Evolutionary conservation across 1,140 invertebrate genomes (phyloP), one percentile per base, ranked within the genome.

Genomic region (Eciton burchellii): DNA sequence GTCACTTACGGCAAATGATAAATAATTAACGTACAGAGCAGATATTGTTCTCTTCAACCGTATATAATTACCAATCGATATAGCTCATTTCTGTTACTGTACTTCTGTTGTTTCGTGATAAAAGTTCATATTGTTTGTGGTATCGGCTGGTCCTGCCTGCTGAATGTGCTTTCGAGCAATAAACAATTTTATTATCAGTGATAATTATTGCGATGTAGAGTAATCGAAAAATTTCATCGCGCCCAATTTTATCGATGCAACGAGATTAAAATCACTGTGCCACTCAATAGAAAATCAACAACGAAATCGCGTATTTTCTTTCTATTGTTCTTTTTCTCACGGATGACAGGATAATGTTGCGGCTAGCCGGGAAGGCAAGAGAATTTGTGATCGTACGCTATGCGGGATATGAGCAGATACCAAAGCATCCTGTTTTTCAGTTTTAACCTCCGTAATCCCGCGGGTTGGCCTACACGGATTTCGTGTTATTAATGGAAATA

Each of bases 371-470:
- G 47, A 47, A 66, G n/a, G 65, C 47, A 52, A 29, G 35, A 21
- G 60, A 83, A 86, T 86, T 87, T 83, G 47, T 79, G 65, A 57
- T 83, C 56, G 56, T 52, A 35, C 24, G 35, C 47, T 74, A 74
- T 74, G 57, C 43, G 12, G 45, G 47, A 82, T 63, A 82, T 79
- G 62, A 79, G 49, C 65, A 70, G 74, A 70, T 79, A 79, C 35
- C 74, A 29, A 73, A 81, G 70, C 41, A 59, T 49, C 43, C 70
- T 71, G 45, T 71, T 81, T 71, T 72, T 63, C 43, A 81, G 56
- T 79, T 79, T 70, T 70, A 79, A 70, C 63, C 16, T 79, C 43
- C 16, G 70, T 79, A 79, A 77, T 77, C 24, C 74, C 2, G 35
- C 54, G 54, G 19, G 21, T 21, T n/a, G 16, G 16, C 66, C 21